Percentiles rank a stretch among this genome's conserved stretches.
phyloP scores from a whole-genome alignment of 92 coral and sea anemone genomes.

The Actinernus sp. region DNA sequence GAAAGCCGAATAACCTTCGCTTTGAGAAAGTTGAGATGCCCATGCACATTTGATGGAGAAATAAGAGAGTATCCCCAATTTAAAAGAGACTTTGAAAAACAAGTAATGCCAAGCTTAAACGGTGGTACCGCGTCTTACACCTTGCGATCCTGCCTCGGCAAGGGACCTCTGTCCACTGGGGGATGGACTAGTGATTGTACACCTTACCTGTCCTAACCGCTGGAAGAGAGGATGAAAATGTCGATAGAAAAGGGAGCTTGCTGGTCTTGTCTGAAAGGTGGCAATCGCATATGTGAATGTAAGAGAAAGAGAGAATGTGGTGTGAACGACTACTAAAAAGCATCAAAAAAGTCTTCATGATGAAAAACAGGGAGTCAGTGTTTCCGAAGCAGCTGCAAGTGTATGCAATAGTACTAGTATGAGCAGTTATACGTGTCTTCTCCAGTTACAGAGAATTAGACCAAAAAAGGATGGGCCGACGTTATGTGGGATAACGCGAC shows the following conservation, averaged over 20 bases:
- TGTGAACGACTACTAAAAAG: conserved; percentile 15
- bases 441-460: too few relatives aligned
- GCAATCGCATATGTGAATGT: conserved; percentile 44
- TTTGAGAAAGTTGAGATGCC: conserved; percentile 54
- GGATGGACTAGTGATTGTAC: conserved; percentile 36
- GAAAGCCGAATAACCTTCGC: conserved; percentile 9
- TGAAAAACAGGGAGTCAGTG: conserved; percentile 3
- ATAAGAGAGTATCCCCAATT: conserved; percentile 48
- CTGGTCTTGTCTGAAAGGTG: conserved; percentile 54
- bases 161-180: too few relatives aligned
- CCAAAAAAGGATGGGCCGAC: too few relatives aligned
- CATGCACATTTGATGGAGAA: conserved; percentile 36
- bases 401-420: too few relatives aligned
- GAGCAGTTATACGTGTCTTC: too few relatives aligned
- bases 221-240: conserved; percentile 11
- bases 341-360: conserved; percentile 45
- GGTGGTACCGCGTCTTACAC: conserved; percentile 29
- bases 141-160: too few relatives aligned
- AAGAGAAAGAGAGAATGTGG: conserved; percentile 33
- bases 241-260: conserved; percentile 33
- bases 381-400: conserved; percentile 10
- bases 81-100: conserved; percentile 44
- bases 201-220: conserved; percentile 17
- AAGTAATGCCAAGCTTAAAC: conserved; percentile 33
- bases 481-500: too few relatives aligned